These are phyloP conservation scores for Eristalis tenax DNA, from an alignment of 2,888 invertebrate genomes.

Conservation along the genomic window DNA sequence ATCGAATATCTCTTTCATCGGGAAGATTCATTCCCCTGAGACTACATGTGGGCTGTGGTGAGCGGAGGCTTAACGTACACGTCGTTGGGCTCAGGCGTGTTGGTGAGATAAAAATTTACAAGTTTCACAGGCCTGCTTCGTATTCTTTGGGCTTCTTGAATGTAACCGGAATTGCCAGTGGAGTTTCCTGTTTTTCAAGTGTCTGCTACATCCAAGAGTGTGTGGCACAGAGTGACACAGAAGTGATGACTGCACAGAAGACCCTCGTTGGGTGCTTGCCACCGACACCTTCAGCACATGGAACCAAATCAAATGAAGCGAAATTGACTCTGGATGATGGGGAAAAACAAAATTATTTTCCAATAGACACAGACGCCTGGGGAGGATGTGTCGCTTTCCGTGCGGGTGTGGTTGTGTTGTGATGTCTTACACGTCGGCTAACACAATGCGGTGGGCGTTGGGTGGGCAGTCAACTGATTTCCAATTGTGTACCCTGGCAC, in stretches of 20 bases:
- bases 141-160: conserved; percentile 18
- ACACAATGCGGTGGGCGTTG: conserved; percentile 41
- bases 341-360: conserved; percentile 51
- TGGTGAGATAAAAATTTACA: conserved; percentile 37
- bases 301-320: conserved; percentile 63
- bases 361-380: conserved; percentile 35
- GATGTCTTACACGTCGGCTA: conserved; percentile 59
- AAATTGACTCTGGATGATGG: conserved; percentile 54
- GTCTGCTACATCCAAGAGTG: neutral
- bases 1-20: conserved; percentile 59
- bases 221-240: conserved; percentile 8
- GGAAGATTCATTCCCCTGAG: conserved; percentile 17
- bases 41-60: neutral
- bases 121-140: conserved; percentile 28
- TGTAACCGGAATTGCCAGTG: conserved; percentile 26
- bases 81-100: neutral
- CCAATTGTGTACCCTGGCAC: conserved; percentile 54
- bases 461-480: conserved; percentile 51
- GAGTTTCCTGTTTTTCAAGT: conserved; percentile 38
- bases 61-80: neutral
- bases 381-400: neutral
- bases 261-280: neutral
- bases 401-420: conserved; percentile 32
- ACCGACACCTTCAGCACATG: conserved; percentile 42
- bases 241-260: neutral